Evolutionary conservation across 1,140 invertebrate genomes (phyloP).

Genomic region (Calephelis virginiensis): DNA sequence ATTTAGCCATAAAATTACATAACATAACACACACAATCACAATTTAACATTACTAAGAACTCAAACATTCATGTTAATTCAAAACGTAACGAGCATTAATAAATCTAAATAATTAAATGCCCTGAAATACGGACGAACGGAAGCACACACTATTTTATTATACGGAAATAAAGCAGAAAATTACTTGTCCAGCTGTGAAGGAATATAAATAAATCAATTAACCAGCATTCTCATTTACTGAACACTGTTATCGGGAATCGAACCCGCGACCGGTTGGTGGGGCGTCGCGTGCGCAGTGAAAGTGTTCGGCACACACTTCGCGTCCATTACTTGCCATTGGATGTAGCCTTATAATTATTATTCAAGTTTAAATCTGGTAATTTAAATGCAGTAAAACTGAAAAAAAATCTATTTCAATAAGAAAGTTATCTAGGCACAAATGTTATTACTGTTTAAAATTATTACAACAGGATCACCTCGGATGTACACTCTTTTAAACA

Average conservation of each 20-base stretch:
- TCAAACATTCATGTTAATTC: too few relatives aligned
- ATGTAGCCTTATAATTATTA: constrained; percentile 31
- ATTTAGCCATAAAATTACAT: too few relatives aligned
- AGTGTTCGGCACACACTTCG: constrained; percentile 46
- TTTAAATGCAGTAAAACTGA: background rate
- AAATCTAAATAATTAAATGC: constrained; percentile 2
- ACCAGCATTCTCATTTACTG: constrained; percentile 59
- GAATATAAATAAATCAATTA: constrained; percentile 56
- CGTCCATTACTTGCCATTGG: constrained; percentile 28
- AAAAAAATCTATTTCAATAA: background rate
- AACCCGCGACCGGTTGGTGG: constrained; percentile 49
- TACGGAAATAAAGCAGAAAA: constrained; percentile 13
- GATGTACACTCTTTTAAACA: too few relatives aligned
- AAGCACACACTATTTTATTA: background rate
- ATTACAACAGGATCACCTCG: background rate
- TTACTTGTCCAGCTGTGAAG: background rate
- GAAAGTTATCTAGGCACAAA: too few relatives aligned
- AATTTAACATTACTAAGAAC: too few relatives aligned
- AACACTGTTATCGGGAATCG: constrained; percentile 62
- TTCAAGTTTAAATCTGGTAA: background rate
- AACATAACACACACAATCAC: too few relatives aligned
- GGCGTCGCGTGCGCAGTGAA: constrained; percentile 56
- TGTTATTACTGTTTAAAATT: too few relatives aligned
- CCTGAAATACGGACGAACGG: background rate
- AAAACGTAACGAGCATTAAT: background rate